Evolutionary conservation across 2,888 invertebrate species (phyloP).

Genomic region (Phyllotreta striolata): DNA sequence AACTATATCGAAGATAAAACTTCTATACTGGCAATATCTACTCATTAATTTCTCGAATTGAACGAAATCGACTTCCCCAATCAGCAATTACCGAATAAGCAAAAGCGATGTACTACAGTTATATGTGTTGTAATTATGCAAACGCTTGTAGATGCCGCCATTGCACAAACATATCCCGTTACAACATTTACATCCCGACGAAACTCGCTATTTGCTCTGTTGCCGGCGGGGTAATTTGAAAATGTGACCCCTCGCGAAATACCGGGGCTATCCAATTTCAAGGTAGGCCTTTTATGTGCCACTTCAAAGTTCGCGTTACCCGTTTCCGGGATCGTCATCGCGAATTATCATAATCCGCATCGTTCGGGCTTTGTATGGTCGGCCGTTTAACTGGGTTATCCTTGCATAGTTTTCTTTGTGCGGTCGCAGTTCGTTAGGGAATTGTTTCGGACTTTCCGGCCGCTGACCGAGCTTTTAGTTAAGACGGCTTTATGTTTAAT

Average conservation of each 20-base stretch:
- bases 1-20: no score
- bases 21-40: no score
- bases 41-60: no score
- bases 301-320: conserved; percentile 37
- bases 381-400: conserved; percentile 13
- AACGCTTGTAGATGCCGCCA: conserved; percentile 16
- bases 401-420: conserved; percentile 21
- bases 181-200: conserved; percentile 9
- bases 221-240: conserved; percentile 30
- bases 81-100: conserved; percentile 7
- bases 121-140: conserved; percentile 19
- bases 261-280: conserved; percentile 38
- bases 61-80: background rate
- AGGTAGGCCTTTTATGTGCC: conserved; percentile 37
- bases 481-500: no score
- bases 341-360: conserved; percentile 34
- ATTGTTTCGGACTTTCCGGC: conserved; percentile 19
- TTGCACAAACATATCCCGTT: conserved; percentile 18
- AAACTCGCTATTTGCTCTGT: conserved; percentile 27
- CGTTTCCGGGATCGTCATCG: conserved; percentile 33
- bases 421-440: conserved; percentile 8
- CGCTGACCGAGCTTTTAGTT: no score
- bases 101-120: background rate
- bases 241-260: conserved; percentile 36
- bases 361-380: conserved; percentile 16